Evolutionary conservation across 2,113 vertebrate species (phyloP).

Genomic region (Pluvialis apricaria): DNA sequence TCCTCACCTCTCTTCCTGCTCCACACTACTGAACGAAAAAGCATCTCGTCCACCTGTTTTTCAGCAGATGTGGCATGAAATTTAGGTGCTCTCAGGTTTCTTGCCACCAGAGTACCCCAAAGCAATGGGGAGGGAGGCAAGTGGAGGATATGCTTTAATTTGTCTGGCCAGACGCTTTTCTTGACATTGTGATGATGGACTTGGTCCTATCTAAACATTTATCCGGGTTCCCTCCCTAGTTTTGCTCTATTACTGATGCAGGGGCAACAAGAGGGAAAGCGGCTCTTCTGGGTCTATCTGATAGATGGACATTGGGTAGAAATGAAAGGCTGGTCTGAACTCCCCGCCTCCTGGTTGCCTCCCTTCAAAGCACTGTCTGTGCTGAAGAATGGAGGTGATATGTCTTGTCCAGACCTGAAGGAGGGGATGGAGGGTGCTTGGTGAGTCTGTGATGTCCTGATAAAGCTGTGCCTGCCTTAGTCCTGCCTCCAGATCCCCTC

Average conservation of each 20-base stretch:
- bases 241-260: not conserved
- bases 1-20: not conserved
- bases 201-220: not conserved
- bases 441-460: not conserved
- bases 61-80: not conserved
- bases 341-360: not conserved
- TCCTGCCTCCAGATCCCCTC: not conserved
- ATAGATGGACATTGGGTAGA: not conserved
- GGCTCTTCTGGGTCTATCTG: not conserved
- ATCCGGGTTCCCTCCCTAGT: not conserved
- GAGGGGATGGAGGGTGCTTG: not conserved
- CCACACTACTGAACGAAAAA: not conserved
- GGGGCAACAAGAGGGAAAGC: not conserved
- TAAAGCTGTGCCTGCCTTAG: not conserved
- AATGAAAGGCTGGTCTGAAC: not conserved
- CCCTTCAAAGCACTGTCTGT: not conserved
- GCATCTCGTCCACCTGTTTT: fast-evolving
- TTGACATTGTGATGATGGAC: not conserved
- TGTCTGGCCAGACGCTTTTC: not conserved
- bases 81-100: not conserved
- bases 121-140: not conserved
- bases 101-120: not conserved
- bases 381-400: not conserved
- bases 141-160: not conserved
- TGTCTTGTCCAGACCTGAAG: fast-evolving